Percentiles rank a stretch among this genome's conserved stretches.
Evolutionary conservation across 2,797 vertebrate species (phyloP).

Genomic region (Chiroxiphia lanceolata): DNA sequence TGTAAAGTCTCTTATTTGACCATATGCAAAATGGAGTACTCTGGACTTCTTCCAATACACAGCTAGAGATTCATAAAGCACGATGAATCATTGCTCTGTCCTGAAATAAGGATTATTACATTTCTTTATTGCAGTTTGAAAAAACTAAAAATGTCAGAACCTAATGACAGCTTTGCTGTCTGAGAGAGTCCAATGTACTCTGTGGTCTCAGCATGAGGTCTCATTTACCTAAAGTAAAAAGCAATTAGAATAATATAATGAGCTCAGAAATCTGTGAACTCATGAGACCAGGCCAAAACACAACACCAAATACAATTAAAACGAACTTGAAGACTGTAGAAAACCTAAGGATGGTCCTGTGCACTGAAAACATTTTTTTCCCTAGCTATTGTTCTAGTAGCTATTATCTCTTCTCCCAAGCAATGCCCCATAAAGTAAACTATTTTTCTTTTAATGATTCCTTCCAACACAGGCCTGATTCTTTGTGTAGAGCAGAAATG

Average conservation of each 20-base stretch:
- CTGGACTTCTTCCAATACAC: background rate
- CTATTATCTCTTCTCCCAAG: background rate
- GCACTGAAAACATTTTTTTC: background rate
- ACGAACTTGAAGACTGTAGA: background rate
- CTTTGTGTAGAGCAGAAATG: background rate
- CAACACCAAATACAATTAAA: background rate
- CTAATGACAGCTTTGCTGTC: constrained; percentile 4
- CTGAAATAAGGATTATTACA: background rate
- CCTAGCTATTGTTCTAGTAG: background rate
- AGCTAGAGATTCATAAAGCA: background rate
- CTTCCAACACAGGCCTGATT: background rate
- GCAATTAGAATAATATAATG: constrained; percentile 7
- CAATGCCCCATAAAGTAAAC: background rate
- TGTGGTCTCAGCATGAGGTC: background rate
- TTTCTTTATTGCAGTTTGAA: background rate
- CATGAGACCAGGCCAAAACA: background rate
- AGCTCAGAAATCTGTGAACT: background rate
- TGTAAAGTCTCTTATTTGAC: background rate
- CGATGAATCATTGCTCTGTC: background rate
- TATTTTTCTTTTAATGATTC: background rate
- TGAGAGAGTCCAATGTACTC: background rate
- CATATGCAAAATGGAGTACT: background rate
- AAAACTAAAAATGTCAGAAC: background rate
- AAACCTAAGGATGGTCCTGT: background rate
- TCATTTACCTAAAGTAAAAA: constrained; percentile 3